Percentiles rank a stretch among this genome's conserved stretches.
phyloP scores from a whole-genome alignment of 2,113 vertebrate species.

The Ammodytes dubius region DNA sequence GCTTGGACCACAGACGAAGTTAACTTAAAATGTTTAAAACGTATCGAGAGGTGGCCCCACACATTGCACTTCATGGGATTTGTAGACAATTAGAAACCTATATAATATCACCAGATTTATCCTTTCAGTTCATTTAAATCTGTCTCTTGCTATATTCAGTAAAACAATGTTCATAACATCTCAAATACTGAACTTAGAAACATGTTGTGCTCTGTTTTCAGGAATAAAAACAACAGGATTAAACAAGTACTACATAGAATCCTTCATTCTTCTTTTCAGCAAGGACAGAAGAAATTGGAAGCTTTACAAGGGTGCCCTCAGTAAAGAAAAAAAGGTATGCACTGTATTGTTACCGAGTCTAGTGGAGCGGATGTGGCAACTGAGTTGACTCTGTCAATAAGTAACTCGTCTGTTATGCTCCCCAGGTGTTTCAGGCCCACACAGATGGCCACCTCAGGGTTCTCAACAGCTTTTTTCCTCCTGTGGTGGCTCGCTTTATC shows the following conservation, averaged over 20 bases:
- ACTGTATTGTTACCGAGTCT: not conserved
- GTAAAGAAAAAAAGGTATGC: constrained; percentile 86
- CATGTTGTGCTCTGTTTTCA: constrained; percentile 48
- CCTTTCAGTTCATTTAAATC: not conserved
- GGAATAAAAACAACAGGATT: constrained; percentile 87
- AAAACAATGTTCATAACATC: too few relatives aligned
- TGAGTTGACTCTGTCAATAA: constrained; percentile 31
- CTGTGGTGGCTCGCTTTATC: constrained; percentile 85
- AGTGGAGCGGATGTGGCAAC: not conserved
- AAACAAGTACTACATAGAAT: constrained; percentile 78
- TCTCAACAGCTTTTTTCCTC: constrained; percentile 87
- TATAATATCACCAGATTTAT: not conserved
- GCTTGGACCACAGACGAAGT: not conserved
- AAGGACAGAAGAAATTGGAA: constrained; percentile 88
- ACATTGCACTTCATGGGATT: not conserved
- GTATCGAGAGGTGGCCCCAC: not conserved
- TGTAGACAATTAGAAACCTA: not conserved
- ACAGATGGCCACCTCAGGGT: constrained; percentile 77
- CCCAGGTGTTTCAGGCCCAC: constrained; percentile 88
- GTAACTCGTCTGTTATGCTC: constrained; percentile 23
- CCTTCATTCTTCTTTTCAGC: constrained; percentile 86
- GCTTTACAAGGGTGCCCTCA: constrained; percentile 80
- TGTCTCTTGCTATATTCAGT: too few relatives aligned
- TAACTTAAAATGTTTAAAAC: not conserved
- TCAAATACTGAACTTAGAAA: not conserved